Evolutionary conservation across 2,888 invertebrate genomes (phyloP).

Genomic region (Microchrysa polita): DNA sequence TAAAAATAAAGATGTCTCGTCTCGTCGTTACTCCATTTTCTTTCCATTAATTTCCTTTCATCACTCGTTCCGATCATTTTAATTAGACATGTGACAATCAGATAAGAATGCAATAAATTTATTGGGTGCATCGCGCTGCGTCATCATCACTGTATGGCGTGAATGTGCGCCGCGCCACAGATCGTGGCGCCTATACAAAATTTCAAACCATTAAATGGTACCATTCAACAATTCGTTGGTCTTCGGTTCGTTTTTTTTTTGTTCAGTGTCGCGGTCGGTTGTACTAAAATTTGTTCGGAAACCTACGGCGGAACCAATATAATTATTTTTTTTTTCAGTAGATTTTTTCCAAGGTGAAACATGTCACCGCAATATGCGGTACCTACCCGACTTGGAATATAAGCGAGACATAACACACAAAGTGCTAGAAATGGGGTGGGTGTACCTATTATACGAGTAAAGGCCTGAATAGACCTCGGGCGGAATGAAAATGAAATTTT

Average conservation of each 20-base stretch:
- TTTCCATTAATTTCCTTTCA: constrained; percentile 24
- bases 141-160: constrained; percentile 5
- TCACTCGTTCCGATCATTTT: constrained; percentile 40
- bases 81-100: constrained; percentile 41
- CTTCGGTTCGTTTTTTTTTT: no score
- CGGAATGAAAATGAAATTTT: no score
- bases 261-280: neutral
- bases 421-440: neutral
- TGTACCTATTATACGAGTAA: neutral
- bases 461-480: no score
- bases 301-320: constrained; percentile 26
- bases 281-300: constrained; percentile 24
- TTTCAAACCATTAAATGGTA: constrained; percentile 24
- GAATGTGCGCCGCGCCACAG: constrained; percentile 3
- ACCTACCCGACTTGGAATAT: neutral
- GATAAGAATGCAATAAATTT: constrained; percentile 38
- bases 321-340: constrained; percentile 11
- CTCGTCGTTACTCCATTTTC: constrained; percentile 17
- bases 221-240: constrained; percentile 24
- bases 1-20: constrained; percentile 27
- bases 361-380: constrained; percentile 17
- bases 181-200: constrained; percentile 32
- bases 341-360: constrained; percentile 19
- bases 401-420: neutral
- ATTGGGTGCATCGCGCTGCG: constrained; percentile 27